Evolutionary conservation across 1,140 invertebrate species (phyloP).

Genomic region (Ceratoteleas bidentatus): DNA sequence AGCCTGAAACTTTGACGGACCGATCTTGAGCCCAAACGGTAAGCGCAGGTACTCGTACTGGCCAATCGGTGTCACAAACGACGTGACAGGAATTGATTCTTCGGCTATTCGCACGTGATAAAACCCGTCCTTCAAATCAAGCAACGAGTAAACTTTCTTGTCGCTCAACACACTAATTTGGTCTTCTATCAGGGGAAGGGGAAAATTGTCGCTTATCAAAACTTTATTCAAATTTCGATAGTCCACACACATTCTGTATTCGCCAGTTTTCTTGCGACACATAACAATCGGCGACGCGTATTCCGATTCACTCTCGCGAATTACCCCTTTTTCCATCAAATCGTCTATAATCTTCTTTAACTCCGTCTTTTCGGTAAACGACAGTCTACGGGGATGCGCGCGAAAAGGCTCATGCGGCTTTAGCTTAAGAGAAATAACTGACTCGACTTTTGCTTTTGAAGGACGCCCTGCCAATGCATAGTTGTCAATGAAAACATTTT

Average conservation of each 20-base stretch:
- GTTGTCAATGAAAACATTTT: background rate
- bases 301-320: background rate
- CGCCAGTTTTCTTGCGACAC: background rate
- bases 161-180: background rate
- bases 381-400: background rate
- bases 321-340: background rate
- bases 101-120: background rate
- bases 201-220: slow-evolving; percentile 1
- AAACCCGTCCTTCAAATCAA: background rate
- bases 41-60: background rate
- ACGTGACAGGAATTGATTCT: background rate
- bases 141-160: background rate
- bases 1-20: background rate
- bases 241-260: background rate
- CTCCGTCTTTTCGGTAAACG: background rate
- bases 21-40: background rate
- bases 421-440: background rate
- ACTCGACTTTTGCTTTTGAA: background rate
- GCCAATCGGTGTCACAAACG: background rate
- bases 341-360: background rate
- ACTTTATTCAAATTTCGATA: background rate
- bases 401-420: background rate
- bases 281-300: background rate
- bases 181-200: background rate
- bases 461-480: background rate